Conservation (phyloP, 2,888 invertebrate species). For the Apamea monoglypha region DNA sequence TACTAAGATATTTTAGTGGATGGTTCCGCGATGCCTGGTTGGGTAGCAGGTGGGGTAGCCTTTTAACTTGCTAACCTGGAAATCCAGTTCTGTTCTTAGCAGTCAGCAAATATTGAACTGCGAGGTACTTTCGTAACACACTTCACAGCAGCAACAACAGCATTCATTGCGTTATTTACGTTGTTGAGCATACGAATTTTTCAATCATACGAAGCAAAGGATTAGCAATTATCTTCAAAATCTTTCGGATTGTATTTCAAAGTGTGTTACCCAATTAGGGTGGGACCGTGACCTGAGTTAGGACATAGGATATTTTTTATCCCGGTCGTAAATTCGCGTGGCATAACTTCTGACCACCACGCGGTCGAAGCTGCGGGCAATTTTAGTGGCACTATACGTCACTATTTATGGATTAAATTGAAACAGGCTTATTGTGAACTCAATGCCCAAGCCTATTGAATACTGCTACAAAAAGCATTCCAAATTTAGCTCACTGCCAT, state of each 20-base stretch:
- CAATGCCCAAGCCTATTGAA: background rate
- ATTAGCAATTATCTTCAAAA: too few species aligned
- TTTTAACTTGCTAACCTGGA: constrained; percentile 23
- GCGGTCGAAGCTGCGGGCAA: background rate
- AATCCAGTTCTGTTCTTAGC: background rate
- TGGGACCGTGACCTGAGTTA: background rate
- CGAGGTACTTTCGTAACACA: too few species aligned
- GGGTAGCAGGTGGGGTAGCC: constrained; percentile 15
- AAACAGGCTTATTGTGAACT: background rate
- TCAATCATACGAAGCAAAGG: too few species aligned
- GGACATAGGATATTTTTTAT: background rate
- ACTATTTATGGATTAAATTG: background rate
- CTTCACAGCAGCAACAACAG: too few species aligned
- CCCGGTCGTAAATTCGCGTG: background rate
- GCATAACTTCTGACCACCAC: background rate
- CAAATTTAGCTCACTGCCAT: constrained; percentile 4
- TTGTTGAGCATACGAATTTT: too few species aligned
- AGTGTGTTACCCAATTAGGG: too few species aligned
- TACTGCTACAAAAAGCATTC: background rate
- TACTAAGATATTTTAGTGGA: constrained; percentile 67
- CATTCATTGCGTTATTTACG: too few species aligned
- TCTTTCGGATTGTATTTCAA: too few species aligned
- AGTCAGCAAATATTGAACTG: background rate
- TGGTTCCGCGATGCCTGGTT: constrained; percentile 49
- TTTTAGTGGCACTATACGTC: background rate